Base-by-base conservation (phyloP, 2,113 vertebrate genomes). In the Sebastes schlegelii region DNA sequence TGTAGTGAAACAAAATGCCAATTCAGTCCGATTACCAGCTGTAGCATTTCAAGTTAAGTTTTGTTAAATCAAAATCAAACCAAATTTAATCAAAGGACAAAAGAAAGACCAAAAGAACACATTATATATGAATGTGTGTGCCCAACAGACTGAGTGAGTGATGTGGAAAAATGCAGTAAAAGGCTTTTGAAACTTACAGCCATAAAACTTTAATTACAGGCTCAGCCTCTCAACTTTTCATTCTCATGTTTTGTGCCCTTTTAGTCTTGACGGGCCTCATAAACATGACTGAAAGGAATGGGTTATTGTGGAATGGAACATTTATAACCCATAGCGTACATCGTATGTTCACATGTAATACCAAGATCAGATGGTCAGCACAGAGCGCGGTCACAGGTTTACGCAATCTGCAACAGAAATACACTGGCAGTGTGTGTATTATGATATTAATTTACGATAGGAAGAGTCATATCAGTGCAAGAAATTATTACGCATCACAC, bases 201-300 rank as follows among this genome's bases (percentile, higher is more conserved):
- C 52, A 88, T 91, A 4, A 76, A 86, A 60, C 14, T 80, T 86
- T 84, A 62, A 91, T 82, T 68, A 61, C 17, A 78, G 10, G 23
- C 1, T 8, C 10, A 73, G 34, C 40, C 58, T 43, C 52, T 55
- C 19, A 17, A 14, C 23, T 62, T 2, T 74, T 63, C 45, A n/a
- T 76, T 45, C 19, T 64, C 16, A 7, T 68, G 34, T 60, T 80
- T 69, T 60, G 40, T 45, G 49, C 45, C 61, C 54, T 84, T 83
- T 74, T 58, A 21, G 12, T 65, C 51, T 65, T 19, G 17, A 78
- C 4, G 0, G 65, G 13, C 5, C n/a, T 62, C 43, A 64, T 74
- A 55, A 61, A 26, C 34, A 66, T 74, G 8, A 68, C 6, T 43
- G 2, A 64, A 65, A 8, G 9, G 8, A 72, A 57, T n/a, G 8